phyloP scores from a whole-genome alignment of 2,797 vertebrate genomes.

The Cuculus canorus region DNA sequence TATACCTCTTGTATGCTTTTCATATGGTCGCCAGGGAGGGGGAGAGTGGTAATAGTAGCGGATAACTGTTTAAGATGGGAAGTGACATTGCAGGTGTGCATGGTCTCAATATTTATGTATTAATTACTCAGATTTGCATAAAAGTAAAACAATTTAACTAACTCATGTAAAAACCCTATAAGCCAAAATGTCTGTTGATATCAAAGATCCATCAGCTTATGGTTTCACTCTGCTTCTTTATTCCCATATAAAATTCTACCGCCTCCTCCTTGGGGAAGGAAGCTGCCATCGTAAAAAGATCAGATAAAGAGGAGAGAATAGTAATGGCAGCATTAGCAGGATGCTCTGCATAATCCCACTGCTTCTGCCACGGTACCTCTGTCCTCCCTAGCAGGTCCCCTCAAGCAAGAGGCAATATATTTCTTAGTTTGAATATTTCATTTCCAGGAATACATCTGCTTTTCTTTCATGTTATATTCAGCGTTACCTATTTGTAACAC shows the following conservation, averaged over 20 bases:
- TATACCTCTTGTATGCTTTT: not conserved
- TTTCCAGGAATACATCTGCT: constrained; percentile 50
- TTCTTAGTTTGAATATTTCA: constrained; percentile 53
- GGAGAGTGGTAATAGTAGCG: not conserved
- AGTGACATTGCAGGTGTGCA: not conserved
- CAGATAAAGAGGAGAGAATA: constrained; percentile 40
- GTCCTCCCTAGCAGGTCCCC: constrained; percentile 44
- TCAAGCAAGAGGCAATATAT: constrained; percentile 53
- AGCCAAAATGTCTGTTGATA: constrained; percentile 4
- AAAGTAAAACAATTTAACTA: not conserved
- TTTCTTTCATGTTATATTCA: constrained; percentile 66
- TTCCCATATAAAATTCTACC: not conserved
- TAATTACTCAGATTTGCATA: constrained; percentile 15
- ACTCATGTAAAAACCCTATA: not conserved
- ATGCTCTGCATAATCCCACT: not conserved
- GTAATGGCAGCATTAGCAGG: constrained; percentile 55
- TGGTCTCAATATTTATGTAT: constrained; percentile 8
- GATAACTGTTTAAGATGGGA: not conserved
- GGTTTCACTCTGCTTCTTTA: not conserved
- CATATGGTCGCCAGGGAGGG: not conserved
- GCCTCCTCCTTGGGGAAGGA: constrained; percentile 5
- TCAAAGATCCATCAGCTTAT: not conserved
- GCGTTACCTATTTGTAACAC: constrained; percentile 52
- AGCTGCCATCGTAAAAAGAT: not conserved
- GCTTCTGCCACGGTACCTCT: not conserved